A percentile compares a stretch with the other conserved stretches of the same genome.
Evolutionary conservation across 2,888 invertebrate species (phyloP).

Genomic region (Acleris holmiana): DNA sequence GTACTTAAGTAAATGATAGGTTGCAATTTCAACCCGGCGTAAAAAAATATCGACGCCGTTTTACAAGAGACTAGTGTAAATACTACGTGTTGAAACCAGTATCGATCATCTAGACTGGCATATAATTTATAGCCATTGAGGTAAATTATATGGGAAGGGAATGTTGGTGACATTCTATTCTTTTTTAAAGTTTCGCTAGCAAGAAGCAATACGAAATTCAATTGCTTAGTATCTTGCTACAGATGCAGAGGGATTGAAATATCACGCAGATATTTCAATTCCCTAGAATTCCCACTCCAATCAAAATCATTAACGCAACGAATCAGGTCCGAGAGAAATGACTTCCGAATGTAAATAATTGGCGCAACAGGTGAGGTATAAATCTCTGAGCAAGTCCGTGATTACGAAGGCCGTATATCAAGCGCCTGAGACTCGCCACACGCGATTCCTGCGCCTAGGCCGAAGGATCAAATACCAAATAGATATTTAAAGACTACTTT

Average conservation of each 20-base stretch:
- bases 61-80: slow-evolving; percentile 69
- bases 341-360: slow-evolving; percentile 79
- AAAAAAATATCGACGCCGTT: slow-evolving; percentile 69
- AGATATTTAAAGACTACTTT: slow-evolving; percentile 47
- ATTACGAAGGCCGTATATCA: slow-evolving; percentile 78
- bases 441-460: slow-evolving; percentile 63
- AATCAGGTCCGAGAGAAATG: slow-evolving; percentile 56
- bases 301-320: slow-evolving; percentile 50
- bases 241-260: too few relatives aligned
- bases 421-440: slow-evolving; percentile 63
- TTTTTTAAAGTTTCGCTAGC: background rate
- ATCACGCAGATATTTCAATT: slow-evolving; percentile 2
- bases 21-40: slow-evolving; percentile 61
- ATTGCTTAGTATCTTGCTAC: too few relatives aligned
- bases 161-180: background rate
- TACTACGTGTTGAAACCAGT: slow-evolving; percentile 62
- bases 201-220: too few relatives aligned
- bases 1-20: slow-evolving; percentile 68
- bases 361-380: slow-evolving; percentile 79
- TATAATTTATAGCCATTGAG: slow-evolving; percentile 55
- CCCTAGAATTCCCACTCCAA: slow-evolving; percentile 41
- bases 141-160: slow-evolving; percentile 40
- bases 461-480: slow-evolving; percentile 50
- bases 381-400: slow-evolving; percentile 73
- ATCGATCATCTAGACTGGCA: slow-evolving; percentile 59